Base-by-base conservation (phyloP, 2,113 vertebrate species). In the Calonectris borealis region DNA sequence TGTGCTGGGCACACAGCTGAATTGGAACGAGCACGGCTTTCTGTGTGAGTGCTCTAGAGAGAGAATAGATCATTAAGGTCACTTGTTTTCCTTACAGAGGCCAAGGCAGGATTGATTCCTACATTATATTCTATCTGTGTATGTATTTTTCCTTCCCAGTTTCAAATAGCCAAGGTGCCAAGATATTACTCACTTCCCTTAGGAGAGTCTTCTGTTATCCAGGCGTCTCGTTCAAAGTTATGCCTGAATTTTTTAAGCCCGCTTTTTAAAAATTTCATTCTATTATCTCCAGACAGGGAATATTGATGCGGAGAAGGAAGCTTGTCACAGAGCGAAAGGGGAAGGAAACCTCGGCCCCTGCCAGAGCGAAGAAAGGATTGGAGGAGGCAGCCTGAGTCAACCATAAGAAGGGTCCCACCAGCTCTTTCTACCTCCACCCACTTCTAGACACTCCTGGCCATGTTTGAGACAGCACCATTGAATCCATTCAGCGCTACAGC, bases 51-150 rank as follows among this genome's bases (percentile, higher is more conserved):
- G 96, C 95, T 97, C 95, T 97, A 97, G 91, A 97, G 95, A 97
- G 89, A 96, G 96, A 97, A 97, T 96, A 94, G 96, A 97, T 95
- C 97, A 95, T 96, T 96, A 96, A 97, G 94, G 95, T 97, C 97
- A 96, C 93, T 96, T 97, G 97, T 97, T 95, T 96, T 95, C 93
- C 95, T 94, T 86, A 87, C 66, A 90, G 86, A 95, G 94, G 91
- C 93, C 91, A 94, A 95, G 75, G 78, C 86, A 93, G 86, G 84
- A 96, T 94, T 97, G 96, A 96, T 97, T 97, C 88, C 78, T 96
- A 75, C 89, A 93, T 95, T 97, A 84, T 94, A 84, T 90, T 95
- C 91, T 95, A 86, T 88, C 91, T 51, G 1, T 90, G 66, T 79
- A 93, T 85, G 62, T 85, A 92, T 94, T 97, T 97, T 97, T 93